Conservation (phyloP, 2,888 invertebrate genomes). For the Epsilonema sp. region DNA sequence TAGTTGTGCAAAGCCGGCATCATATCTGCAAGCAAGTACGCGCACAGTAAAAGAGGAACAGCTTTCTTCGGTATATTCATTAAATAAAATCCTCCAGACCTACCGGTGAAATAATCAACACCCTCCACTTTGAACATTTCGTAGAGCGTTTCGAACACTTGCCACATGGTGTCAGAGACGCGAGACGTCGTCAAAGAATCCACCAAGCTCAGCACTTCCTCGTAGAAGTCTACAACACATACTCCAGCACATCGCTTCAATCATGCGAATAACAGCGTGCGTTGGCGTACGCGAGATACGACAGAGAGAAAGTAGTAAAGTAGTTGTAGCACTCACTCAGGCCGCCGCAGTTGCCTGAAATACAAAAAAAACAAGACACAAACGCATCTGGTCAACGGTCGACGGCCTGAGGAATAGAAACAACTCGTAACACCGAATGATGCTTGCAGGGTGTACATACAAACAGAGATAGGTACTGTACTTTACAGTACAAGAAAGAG, state of each 20-base stretch:
- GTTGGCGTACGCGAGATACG: too few species aligned
- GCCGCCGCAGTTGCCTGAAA: slow-evolving; percentile 1
- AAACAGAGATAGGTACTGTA: too few species aligned
- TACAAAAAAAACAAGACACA: too few species aligned
- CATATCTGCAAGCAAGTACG: slow-evolving; percentile 71
- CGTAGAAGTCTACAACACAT: slow-evolving; percentile 61
- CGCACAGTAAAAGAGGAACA: too few species aligned
- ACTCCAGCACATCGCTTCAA: too few species aligned
- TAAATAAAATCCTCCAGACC: too few species aligned
- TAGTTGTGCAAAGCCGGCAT: slow-evolving; percentile 97
- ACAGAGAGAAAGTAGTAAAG: not conserved
- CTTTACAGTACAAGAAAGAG: too few species aligned
- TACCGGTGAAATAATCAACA: slow-evolving; percentile 60
- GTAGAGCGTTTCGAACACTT: slow-evolving; percentile 65
- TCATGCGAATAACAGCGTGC: not conserved
- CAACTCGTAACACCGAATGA: too few species aligned
- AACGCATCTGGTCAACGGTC: too few species aligned
- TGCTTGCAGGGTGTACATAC: too few species aligned
- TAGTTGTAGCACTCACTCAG: slow-evolving; percentile 3
- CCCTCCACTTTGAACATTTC: slow-evolving; percentile 78
- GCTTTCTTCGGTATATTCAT: too few species aligned
- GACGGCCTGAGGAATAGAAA: too few species aligned
- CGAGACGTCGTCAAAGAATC: slow-evolving; percentile 69
- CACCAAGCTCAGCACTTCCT: slow-evolving; percentile 77
- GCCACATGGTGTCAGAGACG: slow-evolving; percentile 88